Conservation (phyloP, 2,888 invertebrate genomes). For the Tenthredo amoena region DNA sequence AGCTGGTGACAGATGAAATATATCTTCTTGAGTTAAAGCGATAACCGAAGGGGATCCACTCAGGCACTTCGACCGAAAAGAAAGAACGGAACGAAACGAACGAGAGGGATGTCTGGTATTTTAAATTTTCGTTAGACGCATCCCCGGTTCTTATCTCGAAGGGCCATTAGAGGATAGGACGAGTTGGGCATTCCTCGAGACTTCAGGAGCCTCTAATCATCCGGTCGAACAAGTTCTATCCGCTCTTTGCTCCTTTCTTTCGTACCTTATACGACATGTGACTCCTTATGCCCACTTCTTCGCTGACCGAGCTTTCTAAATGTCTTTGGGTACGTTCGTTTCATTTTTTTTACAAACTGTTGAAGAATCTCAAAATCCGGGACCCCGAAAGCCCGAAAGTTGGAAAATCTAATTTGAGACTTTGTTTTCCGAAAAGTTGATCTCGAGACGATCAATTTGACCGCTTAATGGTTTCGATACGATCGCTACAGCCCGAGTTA, state of each 20-base stretch:
- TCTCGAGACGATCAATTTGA: too few species aligned
- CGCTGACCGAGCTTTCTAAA: not conserved
- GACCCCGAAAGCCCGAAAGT: too few species aligned
- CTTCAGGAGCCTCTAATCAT: constrained; percentile 64
- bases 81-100: constrained; percentile 22
- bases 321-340: not conserved
- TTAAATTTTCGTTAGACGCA: constrained; percentile 48
- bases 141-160: constrained; percentile 62
- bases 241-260: constrained; percentile 57
- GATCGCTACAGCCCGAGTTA: too few species aligned
- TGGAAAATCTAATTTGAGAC: too few species aligned
- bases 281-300: not conserved
- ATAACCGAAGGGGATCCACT: constrained; percentile 37
- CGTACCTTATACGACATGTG: not conserved
- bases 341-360: too few species aligned
- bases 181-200: constrained; percentile 67
- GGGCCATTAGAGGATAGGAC: constrained; percentile 61
- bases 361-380: too few species aligned
- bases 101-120: constrained; percentile 40
- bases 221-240: constrained; percentile 68
- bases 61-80: not conserved
- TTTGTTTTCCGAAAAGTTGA: too few species aligned
- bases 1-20: constrained; percentile 38
- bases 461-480: too few species aligned
- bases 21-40: constrained; percentile 21